Conservation (phyloP, 1,140 invertebrate genomes). For the Centruroides vittatus region DNA sequence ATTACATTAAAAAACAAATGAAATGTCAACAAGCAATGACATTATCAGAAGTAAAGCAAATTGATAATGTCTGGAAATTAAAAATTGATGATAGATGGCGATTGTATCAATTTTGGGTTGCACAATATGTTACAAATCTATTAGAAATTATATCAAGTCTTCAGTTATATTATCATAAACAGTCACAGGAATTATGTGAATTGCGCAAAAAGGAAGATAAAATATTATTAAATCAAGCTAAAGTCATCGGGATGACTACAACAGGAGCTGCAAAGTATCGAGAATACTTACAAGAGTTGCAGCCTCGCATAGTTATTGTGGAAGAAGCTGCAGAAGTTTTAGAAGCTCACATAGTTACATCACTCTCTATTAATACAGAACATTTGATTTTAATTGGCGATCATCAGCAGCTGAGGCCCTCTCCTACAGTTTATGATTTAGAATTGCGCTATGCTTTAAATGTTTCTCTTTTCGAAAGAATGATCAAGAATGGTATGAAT, state of each 20-base stretch:
- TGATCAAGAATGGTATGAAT: slow-evolving; percentile 14
- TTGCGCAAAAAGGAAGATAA: slow-evolving; percentile 1
- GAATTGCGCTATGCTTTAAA: slow-evolving; percentile 28
- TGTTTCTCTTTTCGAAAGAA: slow-evolving; percentile 24
- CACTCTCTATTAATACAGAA: slow-evolving; percentile 49
- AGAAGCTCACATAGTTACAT: slow-evolving; percentile 55
- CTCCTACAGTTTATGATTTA: slow-evolving; percentile 27
- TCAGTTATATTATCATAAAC: not conserved
- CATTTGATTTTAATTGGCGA: slow-evolving; percentile 68
- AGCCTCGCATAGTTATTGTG: slow-evolving; percentile 51
- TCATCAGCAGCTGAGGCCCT: slow-evolving; percentile 36
- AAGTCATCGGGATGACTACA: slow-evolving; percentile 60
- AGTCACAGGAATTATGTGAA: not conserved
- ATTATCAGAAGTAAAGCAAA: not conserved
- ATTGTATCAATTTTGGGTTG: slow-evolving; percentile 7
- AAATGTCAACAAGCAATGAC: not conserved
- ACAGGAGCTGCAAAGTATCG: slow-evolving; percentile 52
- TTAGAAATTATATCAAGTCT: not conserved
- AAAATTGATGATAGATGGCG: not conserved
- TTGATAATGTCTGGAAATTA: slow-evolving; percentile 1
- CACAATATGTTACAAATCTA: not conserved
- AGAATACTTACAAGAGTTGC: slow-evolving; percentile 40
- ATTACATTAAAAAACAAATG: not conserved
- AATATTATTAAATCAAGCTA: not conserved
- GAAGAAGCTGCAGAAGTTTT: slow-evolving; percentile 77